Evolutionary conservation across 2,113 vertebrate genomes (phyloP), one percentile per base, ranked within the genome.

Genomic region (Danionella cerebrum): DNA sequence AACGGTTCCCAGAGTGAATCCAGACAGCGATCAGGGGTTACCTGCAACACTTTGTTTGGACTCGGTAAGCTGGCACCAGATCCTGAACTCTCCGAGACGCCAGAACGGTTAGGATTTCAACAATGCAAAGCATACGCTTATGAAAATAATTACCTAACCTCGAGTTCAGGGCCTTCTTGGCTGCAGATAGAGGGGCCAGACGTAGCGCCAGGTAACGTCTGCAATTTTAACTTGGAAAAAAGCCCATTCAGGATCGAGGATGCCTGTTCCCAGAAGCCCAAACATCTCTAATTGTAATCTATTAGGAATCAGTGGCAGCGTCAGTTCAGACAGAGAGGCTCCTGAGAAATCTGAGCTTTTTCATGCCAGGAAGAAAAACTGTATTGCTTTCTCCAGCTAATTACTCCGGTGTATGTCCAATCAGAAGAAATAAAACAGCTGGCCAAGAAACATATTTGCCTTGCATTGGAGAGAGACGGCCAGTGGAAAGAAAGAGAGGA

Each of bases 381-480:
- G 70, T 27, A 81, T 84, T 77, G 68, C 79, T 79, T 81, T 83
- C 83, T 83, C 65, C 74, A 81, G 71, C 78, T 82, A 86, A 87
- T 86, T 88, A 84, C 78, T 59, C 71, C 70, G 54, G 74, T 76
- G 66, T 79, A 83, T 82, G 72, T 83, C 76, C 78, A 84, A 86
- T 86, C 84, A 83, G 41, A 85, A 70, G 70, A 77, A 80, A 79
- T 73, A 72, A 79, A 72, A 67, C 54, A 62, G 71, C 51, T 47
- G n/a, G 85, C 85, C 86, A 86, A 87, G 79, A 81, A 83, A 86
- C 67, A 86, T 84, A 87, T 87, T 88, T 84, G 67, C 81, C 77
- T 82, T 82, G 64, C 77, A 73, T 71, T 77, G 63, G 76, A 65
- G 77, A 73, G 66, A 39, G 72, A 76, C 76, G 74, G 78, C 73